A percentile compares a stretch with the other conserved stretches of the same genome.
Evolutionary conservation across 2,113 vertebrate species (phyloP).

Genomic region (Tyrannus savana): DNA sequence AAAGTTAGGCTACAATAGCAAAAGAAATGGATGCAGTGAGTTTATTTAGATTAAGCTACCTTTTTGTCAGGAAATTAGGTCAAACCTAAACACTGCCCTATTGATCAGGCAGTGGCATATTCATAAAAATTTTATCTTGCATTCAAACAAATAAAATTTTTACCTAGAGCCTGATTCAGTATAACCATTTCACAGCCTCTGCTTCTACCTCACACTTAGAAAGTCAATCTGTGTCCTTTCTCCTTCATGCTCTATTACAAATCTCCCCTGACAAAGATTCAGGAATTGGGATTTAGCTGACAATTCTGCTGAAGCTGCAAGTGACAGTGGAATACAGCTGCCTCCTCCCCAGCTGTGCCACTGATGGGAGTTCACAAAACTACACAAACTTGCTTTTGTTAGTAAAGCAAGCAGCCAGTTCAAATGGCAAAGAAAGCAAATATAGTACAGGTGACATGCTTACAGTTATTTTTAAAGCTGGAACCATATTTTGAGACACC

Average conservation of each 20-base stretch:
- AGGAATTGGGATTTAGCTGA: conserved; percentile 1
- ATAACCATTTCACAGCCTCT: neutral
- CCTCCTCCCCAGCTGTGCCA: neutral
- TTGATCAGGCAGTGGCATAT: neutral
- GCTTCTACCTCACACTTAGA: neutral
- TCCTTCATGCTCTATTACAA: neutral
- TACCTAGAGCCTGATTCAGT: neutral
- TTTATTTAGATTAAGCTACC: neutral
- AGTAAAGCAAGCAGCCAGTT: conserved; percentile 8
- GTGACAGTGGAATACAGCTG: neutral
- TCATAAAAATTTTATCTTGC: neutral
- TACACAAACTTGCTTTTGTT: neutral
- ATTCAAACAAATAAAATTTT: neutral
- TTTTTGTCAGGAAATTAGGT: neutral
- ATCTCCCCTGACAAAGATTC: neutral
- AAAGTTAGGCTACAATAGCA: neutral
- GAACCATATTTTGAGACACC: neutral
- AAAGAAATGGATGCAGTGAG: neutral
- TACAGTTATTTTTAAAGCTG: neutral
- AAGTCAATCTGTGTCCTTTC: neutral
- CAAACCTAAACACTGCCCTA: neutral
- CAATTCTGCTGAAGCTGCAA: conserved; percentile 6
- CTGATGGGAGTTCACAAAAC: neutral
- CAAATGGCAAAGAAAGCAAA: neutral
- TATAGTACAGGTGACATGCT: neutral